These are phyloP conservation scores for Avahi laniger DNA, from an alignment of 2,797 vertebrate species.

Conservation along the genomic window DNA sequence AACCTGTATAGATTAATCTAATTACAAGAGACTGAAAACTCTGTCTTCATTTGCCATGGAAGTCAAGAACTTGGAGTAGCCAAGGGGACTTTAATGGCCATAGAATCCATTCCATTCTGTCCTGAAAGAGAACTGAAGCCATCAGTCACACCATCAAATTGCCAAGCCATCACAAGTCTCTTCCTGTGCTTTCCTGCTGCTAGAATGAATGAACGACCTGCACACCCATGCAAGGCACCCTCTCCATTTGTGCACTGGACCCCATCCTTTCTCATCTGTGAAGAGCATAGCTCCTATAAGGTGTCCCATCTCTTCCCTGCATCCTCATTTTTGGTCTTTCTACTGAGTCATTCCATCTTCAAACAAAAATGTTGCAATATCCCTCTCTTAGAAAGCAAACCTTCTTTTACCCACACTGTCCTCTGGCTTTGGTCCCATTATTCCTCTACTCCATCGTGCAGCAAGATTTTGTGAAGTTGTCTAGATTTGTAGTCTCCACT, in stretches of 20 bases:
- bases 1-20: not conserved
- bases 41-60: not conserved
- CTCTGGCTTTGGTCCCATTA: not conserved
- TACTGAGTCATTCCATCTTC: not conserved
- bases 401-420: not conserved
- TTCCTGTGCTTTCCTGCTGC: accelerated
- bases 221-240: accelerated
- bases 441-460: not conserved
- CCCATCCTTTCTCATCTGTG: not conserved
- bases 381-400: not conserved
- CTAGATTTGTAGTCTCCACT: not conserved
- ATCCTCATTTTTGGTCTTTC: not conserved
- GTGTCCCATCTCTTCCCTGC: not conserved
- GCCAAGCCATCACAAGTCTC: not conserved
- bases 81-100: not conserved
- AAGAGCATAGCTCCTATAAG: too few relatives aligned
- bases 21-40: not conserved
- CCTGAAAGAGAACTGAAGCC: not conserved
- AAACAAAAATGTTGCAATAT: not conserved
- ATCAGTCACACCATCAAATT: not conserved
- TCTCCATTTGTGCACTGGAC: not conserved
- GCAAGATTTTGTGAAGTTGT: not conserved
- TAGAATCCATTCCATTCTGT: not conserved
- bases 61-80: not conserved
- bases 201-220: not conserved